phyloP scores from a whole-genome alignment of 1,140 invertebrate genomes.

The Leguminivora glycinivorella region DNA sequence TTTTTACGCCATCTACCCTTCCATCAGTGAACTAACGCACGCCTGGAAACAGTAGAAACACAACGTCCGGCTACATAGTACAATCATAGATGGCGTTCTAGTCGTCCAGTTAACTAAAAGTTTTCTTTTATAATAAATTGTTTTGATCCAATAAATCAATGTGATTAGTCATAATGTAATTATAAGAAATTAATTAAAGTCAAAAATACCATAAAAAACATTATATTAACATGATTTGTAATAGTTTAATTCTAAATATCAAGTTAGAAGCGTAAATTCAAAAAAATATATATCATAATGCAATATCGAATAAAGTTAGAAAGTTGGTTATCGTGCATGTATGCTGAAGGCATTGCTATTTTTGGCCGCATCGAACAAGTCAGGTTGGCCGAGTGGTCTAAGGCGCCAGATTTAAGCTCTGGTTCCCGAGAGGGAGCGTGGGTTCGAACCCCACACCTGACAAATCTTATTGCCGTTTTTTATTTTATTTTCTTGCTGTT shows the following conservation, averaged over 20 bases:
- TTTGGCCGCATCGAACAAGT: constrained; percentile 46
- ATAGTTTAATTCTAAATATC: background rate
- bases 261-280: background rate
- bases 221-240: background rate
- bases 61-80: too few relatives aligned
- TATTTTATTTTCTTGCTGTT: constrained; percentile 21
- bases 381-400: constrained; percentile 87
- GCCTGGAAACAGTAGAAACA: background rate
- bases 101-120: background rate
- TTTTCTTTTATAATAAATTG: background rate
- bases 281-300: background rate
- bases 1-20: background rate
- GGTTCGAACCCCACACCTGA: constrained; percentile 72
- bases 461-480: constrained; percentile 38
- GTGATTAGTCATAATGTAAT: background rate
- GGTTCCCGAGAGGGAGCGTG: constrained; percentile 86
- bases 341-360: constrained; percentile 4
- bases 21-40: background rate
- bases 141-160: background rate
- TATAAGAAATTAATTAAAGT: background rate
- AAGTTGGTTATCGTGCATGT: background rate
- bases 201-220: background rate
- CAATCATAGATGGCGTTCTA: background rate
- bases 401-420: constrained; percentile 88
- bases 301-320: background rate